Base-by-base conservation (phyloP, 2,797 vertebrate genomes). In the Dicrostonyx torquatus region DNA sequence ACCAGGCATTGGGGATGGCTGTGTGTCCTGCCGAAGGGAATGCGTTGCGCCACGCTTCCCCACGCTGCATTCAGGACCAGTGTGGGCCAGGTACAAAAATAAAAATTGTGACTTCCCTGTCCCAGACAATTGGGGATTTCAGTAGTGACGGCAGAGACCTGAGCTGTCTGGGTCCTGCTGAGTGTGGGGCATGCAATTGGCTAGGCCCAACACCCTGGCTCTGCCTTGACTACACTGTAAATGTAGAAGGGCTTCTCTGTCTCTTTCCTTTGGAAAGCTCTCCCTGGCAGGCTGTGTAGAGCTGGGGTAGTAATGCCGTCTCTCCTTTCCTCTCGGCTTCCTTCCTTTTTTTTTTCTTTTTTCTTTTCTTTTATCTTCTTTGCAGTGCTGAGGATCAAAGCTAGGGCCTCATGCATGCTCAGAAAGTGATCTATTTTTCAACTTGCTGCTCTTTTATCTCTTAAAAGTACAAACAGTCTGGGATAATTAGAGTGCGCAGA, bases 201-300 rank as follows among this genome's bases (percentile, higher is more conserved):
- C 1, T 0, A 14, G 43, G 3, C 8, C 3, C 0, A 5, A 29
- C 2, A 0, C 43, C 37, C 8, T 0, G 0, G 40, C 50, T 7
- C 78, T 0, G 1, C 15, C 53, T 76, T 14, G 24, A 2, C 34
- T 22, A 18, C 13, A 0, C 43, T 26, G 89, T 10, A 2, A 37
- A 72, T 43, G 37, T n/a, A 11, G 70, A 37, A 40, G 73, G 50
- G 40, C 84, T 73, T 78, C 20, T 5, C 60, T 50, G 78, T 18
- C 34, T 83, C 34, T 62, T 62, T 66, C 62, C 20, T 77, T 87
- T 85, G 9, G 76, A 40, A 34, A 87, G 12, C 31, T 13, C 50
- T 80, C 43, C 50, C 50, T 12, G 8, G 26, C 55, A 31, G 62
- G 37, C 29, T 58, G 75, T 4, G n/a, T 22, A 15, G 66, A 86